Conservation (phyloP, 2,113 vertebrate species). For the Cyanoderma ruficeps region DNA sequence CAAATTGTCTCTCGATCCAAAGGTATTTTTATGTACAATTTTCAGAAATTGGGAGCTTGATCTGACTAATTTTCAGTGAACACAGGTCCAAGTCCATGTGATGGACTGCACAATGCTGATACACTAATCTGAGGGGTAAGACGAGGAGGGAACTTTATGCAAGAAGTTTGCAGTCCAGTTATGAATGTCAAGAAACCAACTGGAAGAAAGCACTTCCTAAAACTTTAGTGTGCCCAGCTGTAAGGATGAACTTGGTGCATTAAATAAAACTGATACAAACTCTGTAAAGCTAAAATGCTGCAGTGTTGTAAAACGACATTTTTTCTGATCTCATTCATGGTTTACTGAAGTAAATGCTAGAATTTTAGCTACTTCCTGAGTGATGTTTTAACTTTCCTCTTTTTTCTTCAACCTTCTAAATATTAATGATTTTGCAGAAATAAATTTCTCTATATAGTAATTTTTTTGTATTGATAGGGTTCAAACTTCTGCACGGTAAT, state of each 20-base stretch:
- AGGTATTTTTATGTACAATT: neutral
- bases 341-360: neutral
- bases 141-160: neutral
- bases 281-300: neutral
- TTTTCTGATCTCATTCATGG: neutral
- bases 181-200: neutral
- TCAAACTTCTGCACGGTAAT: neutral
- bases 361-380: neutral
- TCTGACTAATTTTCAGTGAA: neutral
- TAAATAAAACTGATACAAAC: neutral
- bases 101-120: neutral
- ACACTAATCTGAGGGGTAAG: neutral
- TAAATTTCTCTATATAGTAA: neutral
- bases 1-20: neutral
- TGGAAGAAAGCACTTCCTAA: neutral
- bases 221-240: neutral
- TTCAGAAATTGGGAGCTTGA: neutral
- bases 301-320: neutral
- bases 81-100: neutral
- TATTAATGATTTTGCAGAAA: neutral
- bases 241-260: neutral
- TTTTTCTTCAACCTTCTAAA: neutral
- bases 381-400: neutral
- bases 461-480: neutral
- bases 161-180: neutral